phyloP scores from a whole-genome alignment of 2,797 vertebrate genomes.

The Platyrinchus mystaceus region DNA sequence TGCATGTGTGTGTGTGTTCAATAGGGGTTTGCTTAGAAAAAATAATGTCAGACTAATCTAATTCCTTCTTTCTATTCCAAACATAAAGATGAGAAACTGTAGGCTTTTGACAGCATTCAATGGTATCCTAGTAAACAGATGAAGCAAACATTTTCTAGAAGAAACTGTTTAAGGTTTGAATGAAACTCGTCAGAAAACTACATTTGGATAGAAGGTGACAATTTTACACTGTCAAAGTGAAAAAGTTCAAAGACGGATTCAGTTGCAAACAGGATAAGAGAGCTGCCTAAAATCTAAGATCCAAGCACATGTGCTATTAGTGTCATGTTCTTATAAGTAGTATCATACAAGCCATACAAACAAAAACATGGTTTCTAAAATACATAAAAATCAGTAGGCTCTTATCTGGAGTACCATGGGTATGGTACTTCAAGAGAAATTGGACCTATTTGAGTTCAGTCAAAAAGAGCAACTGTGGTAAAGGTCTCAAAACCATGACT shows the following conservation, averaged over 20 bases:
- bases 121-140: not conserved
- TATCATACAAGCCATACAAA: not conserved
- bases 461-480: not conserved
- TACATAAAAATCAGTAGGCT: not conserved
- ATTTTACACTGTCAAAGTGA: not conserved
- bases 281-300: not conserved
- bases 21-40: not conserved
- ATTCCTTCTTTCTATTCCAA: not conserved
- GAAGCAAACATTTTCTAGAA: not conserved
- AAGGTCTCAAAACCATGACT: not conserved
- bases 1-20: not conserved
- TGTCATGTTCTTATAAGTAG: not conserved
- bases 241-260: not conserved
- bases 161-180: not conserved
- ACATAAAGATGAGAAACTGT: not conserved
- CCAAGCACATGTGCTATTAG: not conserved
- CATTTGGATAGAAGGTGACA: not conserved
- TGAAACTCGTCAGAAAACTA: not conserved
- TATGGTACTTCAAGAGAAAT: not conserved
- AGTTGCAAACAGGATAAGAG: not conserved
- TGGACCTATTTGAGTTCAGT: not conserved
- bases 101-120: not conserved
- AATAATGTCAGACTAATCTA: not conserved
- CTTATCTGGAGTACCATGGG: not conserved
- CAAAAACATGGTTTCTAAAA: not conserved